Conservation (phyloP, 2,113 vertebrate species). For the Panthera uncia region DNA sequence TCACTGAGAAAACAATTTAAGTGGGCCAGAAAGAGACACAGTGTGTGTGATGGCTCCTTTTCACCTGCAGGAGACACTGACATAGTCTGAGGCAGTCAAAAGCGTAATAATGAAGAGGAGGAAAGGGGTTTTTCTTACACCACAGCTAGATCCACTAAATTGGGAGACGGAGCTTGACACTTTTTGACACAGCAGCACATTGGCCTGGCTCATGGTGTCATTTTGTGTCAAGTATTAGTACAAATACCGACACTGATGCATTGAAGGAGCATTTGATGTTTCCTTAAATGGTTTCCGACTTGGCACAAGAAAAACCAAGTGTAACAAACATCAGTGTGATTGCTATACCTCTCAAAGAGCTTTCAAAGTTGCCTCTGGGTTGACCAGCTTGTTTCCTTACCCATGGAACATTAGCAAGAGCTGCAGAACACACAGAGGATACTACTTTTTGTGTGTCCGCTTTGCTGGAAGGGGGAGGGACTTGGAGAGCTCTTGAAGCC, state of each 20-base stretch:
- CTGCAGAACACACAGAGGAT: no score
- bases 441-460: background rate
- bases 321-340: background rate
- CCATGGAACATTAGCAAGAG: accelerated
- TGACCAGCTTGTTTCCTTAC: background rate
- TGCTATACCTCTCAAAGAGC: background rate
- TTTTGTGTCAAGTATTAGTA: background rate
- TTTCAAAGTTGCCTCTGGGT: background rate
- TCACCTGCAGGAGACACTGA: background rate
- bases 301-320: background rate
- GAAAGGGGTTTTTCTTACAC: background rate
- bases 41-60: background rate
- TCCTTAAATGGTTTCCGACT: slow-evolving; percentile 13
- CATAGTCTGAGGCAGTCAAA: background rate
- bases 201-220: background rate
- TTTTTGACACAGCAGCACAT: background rate
- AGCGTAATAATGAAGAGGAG: background rate
- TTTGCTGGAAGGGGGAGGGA: background rate
- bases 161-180: background rate
- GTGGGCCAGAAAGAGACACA: slow-evolving; percentile 43
- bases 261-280: background rate
- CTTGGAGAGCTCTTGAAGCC: background rate
- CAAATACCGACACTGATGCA: background rate
- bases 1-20: slow-evolving; percentile 53
- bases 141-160: background rate